A percentile compares a stretch with the other conserved stretches of the same genome.
Conservation (phyloP, 2,888 invertebrate species). For the Tetragonisca angustula region DNA sequence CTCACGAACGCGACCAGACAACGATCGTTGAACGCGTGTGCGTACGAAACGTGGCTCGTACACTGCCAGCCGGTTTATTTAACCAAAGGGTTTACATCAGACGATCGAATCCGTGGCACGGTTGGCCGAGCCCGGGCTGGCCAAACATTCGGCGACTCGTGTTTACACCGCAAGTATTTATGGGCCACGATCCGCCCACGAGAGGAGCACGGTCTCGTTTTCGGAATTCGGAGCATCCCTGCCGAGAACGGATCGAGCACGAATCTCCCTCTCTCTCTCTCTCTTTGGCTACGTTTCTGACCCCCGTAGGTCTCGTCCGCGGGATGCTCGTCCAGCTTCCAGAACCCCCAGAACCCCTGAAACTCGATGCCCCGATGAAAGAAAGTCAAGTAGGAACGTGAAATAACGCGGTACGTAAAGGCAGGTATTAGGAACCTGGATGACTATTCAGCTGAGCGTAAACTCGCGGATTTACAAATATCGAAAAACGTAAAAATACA, state of each 20-base stretch:
- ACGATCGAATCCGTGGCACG: constrained; percentile 74
- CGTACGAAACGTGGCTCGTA: constrained; percentile 25
- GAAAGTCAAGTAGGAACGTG: background rate
- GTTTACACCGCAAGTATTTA: constrained; percentile 80
- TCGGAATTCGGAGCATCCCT: constrained; percentile 74
- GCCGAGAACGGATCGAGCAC: constrained; percentile 63
- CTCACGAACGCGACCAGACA: background rate
- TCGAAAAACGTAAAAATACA: too few species aligned
- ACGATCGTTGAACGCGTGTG: constrained; percentile 2
- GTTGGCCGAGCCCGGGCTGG: constrained; percentile 60
- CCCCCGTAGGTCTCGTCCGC: constrained; percentile 53
- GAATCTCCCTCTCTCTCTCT: constrained; percentile 26
- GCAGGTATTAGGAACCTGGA: background rate
- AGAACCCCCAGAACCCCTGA: constrained; percentile 38
- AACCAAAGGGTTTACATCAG: constrained; percentile 75
- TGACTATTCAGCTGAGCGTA: background rate
- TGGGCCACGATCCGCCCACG: constrained; percentile 81
- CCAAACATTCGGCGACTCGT: constrained; percentile 79
- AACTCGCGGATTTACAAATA: background rate
- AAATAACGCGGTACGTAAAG: background rate
- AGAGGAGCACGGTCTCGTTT: constrained; percentile 70
- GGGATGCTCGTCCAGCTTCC: constrained; percentile 40
- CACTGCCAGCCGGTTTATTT: constrained; percentile 68
- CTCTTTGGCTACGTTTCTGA: constrained; percentile 37
- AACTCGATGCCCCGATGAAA: constrained; percentile 20